phyloP scores from a whole-genome alignment of 2,113 vertebrate genomes.

The Syngnathoides biaculeatus region DNA sequence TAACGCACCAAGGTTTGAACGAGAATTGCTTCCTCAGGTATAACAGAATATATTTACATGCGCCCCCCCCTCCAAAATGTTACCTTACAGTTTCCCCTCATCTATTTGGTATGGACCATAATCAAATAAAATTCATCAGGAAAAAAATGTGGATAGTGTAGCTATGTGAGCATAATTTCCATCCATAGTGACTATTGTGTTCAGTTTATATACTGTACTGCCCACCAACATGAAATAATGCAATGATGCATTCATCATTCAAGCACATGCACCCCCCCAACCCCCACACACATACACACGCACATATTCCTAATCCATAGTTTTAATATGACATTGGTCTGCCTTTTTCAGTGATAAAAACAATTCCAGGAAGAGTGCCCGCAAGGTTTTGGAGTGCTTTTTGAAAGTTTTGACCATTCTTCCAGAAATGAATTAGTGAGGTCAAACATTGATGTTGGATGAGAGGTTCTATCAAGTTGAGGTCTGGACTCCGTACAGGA shows the following conservation, averaged over 20 bases:
- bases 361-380: too few relatives aligned
- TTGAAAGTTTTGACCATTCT: too few relatives aligned
- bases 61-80: constrained; percentile 5
- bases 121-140: neutral
- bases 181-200: neutral
- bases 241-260: neutral
- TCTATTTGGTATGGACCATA: constrained; percentile 1
- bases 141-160: neutral
- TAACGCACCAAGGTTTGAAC: constrained; percentile 37
- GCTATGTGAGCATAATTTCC: neutral
- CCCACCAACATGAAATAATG: neutral
- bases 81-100: constrained; percentile 14
- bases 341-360: too few relatives aligned
- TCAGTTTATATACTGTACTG: neutral
- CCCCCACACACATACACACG: too few relatives aligned
- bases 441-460: too few relatives aligned
- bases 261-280: too few relatives aligned
- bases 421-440: too few relatives aligned
- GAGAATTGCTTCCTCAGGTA: constrained; percentile 24
- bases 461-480: too few relatives aligned
- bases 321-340: too few relatives aligned
- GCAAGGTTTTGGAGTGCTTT: too few relatives aligned
- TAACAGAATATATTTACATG: constrained; percentile 25
- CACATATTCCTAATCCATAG: too few relatives aligned
- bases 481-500: too few relatives aligned